Percentiles rank a stretch among this genome's conserved stretches.
phyloP scores from a whole-genome alignment of 2,797 vertebrate genomes.

The Sphenodon punctatus region DNA sequence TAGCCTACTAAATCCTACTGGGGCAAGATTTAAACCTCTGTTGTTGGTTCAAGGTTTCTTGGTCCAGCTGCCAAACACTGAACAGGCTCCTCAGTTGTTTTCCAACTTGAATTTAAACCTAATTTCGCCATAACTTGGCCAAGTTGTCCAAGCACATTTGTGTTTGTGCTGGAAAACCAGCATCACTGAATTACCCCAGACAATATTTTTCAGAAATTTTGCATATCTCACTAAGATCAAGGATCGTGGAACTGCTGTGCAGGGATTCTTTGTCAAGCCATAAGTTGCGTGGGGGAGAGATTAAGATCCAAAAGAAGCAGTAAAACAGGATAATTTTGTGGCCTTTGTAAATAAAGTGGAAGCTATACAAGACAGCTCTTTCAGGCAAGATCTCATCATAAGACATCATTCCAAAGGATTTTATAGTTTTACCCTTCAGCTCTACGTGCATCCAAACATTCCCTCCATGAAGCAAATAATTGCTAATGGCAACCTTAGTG shows the following conservation, averaged over 20 bases:
- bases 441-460: too few relatives aligned
- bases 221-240: neutral
- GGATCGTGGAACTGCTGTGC: neutral
- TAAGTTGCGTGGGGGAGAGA: neutral
- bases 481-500: too few relatives aligned
- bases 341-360: neutral
- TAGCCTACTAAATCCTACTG: neutral
- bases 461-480: too few relatives aligned
- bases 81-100: neutral
- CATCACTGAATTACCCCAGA: neutral
- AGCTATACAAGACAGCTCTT: neutral
- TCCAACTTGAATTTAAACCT: neutral
- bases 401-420: too few relatives aligned
- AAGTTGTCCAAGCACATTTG: fast-evolving
- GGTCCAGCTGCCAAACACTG: neutral
- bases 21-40: slow-evolving; percentile 5
- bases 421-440: too few relatives aligned
- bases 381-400: neutral
- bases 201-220: neutral
- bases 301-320: neutral
- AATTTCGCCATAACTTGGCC: neutral
- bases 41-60: neutral
- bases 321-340: fast-evolving
- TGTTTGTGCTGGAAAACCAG: neutral
- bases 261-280: neutral